These are phyloP conservation scores for Mugil cephalus DNA, from an alignment of 2,113 vertebrate genomes.

Conservation along the genomic window DNA sequence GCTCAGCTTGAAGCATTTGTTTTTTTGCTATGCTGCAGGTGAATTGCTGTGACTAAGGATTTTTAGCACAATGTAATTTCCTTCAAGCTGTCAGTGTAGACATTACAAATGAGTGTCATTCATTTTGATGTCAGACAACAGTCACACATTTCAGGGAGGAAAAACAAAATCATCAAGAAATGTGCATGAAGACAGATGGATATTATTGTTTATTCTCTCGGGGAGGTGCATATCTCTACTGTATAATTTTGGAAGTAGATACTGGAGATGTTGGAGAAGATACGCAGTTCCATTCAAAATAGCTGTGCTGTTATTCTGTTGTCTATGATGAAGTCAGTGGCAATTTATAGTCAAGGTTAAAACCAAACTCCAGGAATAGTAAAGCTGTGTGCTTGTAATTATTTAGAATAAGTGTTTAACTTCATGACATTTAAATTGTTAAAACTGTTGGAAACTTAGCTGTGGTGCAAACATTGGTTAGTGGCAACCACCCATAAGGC, in stretches of 20 bases:
- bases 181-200: constrained; percentile 39
- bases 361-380: background rate
- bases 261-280: constrained; percentile 18
- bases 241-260: background rate
- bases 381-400: background rate
- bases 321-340: too few species aligned
- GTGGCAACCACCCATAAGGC: constrained; percentile 8
- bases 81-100: constrained; percentile 62
- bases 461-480: constrained; percentile 13
- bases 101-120: constrained; percentile 57
- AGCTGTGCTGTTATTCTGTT: constrained; percentile 1
- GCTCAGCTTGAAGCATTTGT: constrained; percentile 10
- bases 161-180: constrained; percentile 30
- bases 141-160: constrained; percentile 37
- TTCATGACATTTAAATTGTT: background rate
- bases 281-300: constrained; percentile 4
- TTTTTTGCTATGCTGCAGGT: constrained; percentile 1
- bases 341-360: background rate
- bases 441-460: constrained; percentile 27
- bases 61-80: constrained; percentile 70
- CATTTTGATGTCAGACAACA: constrained; percentile 56
- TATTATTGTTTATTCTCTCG: constrained; percentile 16
- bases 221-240: background rate
- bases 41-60: constrained; percentile 52
- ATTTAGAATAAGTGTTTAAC: constrained; percentile 13